Base-by-base conservation (phyloP, 2,888 invertebrate genomes). In the Margaritifera margaritifera region DNA sequence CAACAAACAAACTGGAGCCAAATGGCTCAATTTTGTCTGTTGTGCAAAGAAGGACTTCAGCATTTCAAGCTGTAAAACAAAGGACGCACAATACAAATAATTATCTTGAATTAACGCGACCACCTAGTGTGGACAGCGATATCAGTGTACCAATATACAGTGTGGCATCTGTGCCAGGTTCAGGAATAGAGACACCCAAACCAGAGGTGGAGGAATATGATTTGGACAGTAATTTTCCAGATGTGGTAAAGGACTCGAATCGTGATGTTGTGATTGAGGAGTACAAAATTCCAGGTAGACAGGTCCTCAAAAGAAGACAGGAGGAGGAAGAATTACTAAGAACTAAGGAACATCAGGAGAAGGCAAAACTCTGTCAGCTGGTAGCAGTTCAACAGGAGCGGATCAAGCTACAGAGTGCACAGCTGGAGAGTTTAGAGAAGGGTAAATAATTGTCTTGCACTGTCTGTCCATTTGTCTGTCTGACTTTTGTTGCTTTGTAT, bases 341-440 rank as follows among this genome's bases (percentile, higher is more conserved):
- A 22, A 62, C 77, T 2, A 62, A 75, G 51, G 69, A 75, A 59
- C 79, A 82, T 58, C 66, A 73, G 19, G 83, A 84, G 59, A 68
- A 79, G 24, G 72, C 75, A 27, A 77, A 77, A 90, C 92, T 97
- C 75, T 93, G 97, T 72, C 94, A 95, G 71, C 92, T 97, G 82
- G 96, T 97, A 70, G 96, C 96, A 91, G 94, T 94, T 89, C 97
- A 97, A 90, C 92, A 96, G 74, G 97, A 97, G 87, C 96, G 96
- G 89, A 92, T 98, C 71, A 94, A 94, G 66, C 93, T 93, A 82
- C 97, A 97, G 87, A 96, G 97, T 90, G 94, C 95, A 82, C 96
- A 97, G 92, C 92, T 97, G 81, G 95, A 95, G 70, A 96, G 96
- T 92, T 81, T 83, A 60, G 84, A 86, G 70, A 83, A 85, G 80